phyloP scores from a whole-genome alignment of 2,888 invertebrate species.

The Dynastes hyllus region DNA sequence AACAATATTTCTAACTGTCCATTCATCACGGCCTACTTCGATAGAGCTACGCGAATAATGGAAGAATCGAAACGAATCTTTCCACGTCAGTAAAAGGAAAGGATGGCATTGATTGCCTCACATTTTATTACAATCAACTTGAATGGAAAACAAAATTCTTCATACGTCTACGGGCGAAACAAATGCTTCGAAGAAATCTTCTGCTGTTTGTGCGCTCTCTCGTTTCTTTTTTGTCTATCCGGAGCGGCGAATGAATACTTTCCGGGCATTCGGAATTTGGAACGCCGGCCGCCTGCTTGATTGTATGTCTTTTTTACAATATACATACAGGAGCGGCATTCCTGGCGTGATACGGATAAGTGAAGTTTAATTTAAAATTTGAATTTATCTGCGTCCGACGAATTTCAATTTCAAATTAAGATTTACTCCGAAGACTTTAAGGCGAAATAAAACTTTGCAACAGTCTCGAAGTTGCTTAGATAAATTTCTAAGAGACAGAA shows the following conservation, averaged over 20 bases:
- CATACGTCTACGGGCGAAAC: constrained; percentile 27
- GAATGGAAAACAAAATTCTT: constrained; percentile 49
- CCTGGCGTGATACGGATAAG: constrained; percentile 23
- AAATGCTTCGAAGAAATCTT: constrained; percentile 32
- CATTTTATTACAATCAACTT: constrained; percentile 54
- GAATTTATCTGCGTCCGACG: constrained; percentile 23
- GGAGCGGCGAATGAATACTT: neutral
- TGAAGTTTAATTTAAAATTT: constrained; percentile 34
- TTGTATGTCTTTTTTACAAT: constrained; percentile 17
- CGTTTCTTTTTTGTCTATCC: constrained; percentile 3
- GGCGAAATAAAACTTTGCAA: constrained; percentile 15
- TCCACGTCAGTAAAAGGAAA: constrained; percentile 56
- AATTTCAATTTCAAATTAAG: constrained; percentile 28
- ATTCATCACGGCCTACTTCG: constrained; percentile 59
- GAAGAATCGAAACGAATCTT: constrained; percentile 56
- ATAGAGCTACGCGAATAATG: constrained; percentile 58
- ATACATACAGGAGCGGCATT: constrained; percentile 7
- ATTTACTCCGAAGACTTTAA: constrained; percentile 15
- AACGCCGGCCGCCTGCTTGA: constrained; percentile 21
- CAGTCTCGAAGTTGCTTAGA: neutral
- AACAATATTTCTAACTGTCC: constrained; percentile 60
- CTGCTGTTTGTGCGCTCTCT: constrained; percentile 2
- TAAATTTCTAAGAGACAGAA: constrained; percentile 17
- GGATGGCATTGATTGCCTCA: constrained; percentile 58
- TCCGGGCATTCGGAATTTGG: constrained; percentile 20